These are phyloP conservation scores for Itoplectis maculator DNA, from an alignment of 2,888 invertebrate genomes.

Conservation along the genomic window DNA sequence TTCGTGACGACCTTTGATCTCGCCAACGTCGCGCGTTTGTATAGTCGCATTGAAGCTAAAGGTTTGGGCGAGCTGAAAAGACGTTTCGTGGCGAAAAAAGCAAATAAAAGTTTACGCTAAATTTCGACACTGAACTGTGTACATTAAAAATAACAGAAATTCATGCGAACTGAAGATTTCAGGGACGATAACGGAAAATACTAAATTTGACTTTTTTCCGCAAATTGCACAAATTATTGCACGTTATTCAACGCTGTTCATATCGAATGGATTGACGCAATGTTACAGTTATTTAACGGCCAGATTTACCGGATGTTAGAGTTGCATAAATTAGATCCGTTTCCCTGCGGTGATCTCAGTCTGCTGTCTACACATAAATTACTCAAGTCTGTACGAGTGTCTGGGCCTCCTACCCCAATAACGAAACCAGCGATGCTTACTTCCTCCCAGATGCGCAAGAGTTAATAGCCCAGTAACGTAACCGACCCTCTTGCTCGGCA, in stretches of 20 bases:
- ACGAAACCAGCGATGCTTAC: slow-evolving; percentile 71
- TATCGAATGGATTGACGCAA: slow-evolving; percentile 73
- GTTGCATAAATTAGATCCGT: slow-evolving; percentile 2
- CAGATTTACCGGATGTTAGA: slow-evolving; percentile 23
- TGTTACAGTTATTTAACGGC: slow-evolving; percentile 46
- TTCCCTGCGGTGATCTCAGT: neutral
- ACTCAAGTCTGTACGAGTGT: neutral
- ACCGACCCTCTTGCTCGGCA: slow-evolving; percentile 12
- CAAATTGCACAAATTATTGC: neutral
- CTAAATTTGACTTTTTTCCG: neutral
- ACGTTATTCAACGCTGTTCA: slow-evolving; percentile 42
- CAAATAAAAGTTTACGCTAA: neutral
- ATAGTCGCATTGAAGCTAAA: slow-evolving; percentile 11
- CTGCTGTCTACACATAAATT: neutral
- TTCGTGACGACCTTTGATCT: neutral
- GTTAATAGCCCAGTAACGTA: slow-evolving; percentile 41
- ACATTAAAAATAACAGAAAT: neutral
- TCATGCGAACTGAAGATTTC: neutral
- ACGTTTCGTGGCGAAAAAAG: neutral
- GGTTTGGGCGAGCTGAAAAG: neutral
- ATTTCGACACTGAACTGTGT: neutral
- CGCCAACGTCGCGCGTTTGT: neutral
- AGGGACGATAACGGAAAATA: no score
- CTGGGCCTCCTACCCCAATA: slow-evolving; percentile 58
- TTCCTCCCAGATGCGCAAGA: slow-evolving; percentile 67